phyloP scores from a whole-genome alignment of 2,113 vertebrate genomes.

The Microcebus murinus region DNA sequence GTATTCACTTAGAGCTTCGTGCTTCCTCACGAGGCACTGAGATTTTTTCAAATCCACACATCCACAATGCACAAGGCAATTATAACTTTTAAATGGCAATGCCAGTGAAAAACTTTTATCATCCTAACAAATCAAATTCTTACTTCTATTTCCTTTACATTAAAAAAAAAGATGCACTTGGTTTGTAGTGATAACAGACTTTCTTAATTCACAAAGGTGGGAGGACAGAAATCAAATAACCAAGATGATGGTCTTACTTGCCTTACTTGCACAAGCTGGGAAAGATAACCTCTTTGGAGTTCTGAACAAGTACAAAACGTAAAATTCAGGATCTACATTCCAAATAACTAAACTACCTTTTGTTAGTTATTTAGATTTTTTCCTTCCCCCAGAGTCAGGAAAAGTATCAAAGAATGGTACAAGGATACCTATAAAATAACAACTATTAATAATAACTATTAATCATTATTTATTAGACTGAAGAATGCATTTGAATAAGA shows the following conservation, averaged over 20 bases:
- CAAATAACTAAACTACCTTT: not conserved
- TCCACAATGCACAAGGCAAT: not conserved
- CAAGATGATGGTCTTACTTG: not conserved
- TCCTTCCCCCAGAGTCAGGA: not conserved
- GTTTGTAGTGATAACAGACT: not conserved
- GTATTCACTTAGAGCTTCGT: not conserved
- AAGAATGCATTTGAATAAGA: not conserved
- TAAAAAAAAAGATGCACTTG: not conserved
- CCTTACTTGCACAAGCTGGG: not conserved
- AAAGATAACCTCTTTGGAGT: not conserved
- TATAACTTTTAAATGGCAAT: constrained; percentile 24
- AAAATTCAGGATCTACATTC: not conserved
- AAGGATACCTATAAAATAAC: not conserved
- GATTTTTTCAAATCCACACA: constrained; percentile 15
- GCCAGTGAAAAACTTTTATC: constrained; percentile 46
- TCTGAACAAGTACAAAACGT: not conserved
- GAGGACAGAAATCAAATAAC: not conserved
- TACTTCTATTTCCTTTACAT: not conserved
- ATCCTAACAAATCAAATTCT: constrained; percentile 34
- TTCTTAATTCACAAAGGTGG: not conserved
- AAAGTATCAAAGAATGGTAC: not conserved
- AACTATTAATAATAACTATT: not conserved
- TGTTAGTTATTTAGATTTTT: not conserved
- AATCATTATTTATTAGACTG: not conserved
- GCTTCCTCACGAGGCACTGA: not conserved